phyloP scores from a whole-genome alignment of 2,797 vertebrate species.

The Hippoglossus hippoglossus region DNA sequence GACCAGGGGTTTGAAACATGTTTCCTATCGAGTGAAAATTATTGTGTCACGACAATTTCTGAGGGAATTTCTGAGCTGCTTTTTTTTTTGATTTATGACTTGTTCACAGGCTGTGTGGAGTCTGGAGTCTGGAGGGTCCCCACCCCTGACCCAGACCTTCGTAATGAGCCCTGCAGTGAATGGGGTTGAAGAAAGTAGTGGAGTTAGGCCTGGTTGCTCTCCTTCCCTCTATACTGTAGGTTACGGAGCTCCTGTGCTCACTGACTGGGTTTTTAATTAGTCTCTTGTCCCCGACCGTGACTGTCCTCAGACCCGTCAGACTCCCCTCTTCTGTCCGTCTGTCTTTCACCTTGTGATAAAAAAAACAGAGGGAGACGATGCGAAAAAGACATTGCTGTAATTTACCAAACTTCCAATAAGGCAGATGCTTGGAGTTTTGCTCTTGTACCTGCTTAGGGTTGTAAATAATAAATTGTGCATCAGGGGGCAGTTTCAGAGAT shows the following conservation, averaged over 20 bases:
- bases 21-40: background rate
- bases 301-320: conserved; percentile 8
- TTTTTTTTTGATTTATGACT: background rate
- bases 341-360: background rate
- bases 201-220: background rate
- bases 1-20: too few species aligned
- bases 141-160: background rate
- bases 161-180: conserved; percentile 12
- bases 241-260: background rate
- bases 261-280: conserved; percentile 35
- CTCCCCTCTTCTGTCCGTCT: background rate
- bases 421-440: background rate
- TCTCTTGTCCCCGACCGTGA: conserved; percentile 7
- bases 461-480: background rate
- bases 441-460: background rate
- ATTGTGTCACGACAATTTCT: background rate
- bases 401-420: background rate
- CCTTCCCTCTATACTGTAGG: background rate
- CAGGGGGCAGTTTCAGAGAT: background rate
- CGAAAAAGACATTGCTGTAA: background rate
- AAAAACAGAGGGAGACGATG: background rate
- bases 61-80: too few species aligned
- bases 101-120: background rate
- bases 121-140: background rate
- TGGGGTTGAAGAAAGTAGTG: background rate